Percentiles rank a stretch among this genome's conserved stretches.
These are phyloP conservation scores for Siniperca scherzeri DNA, from an alignment of 2,797 vertebrate genomes.

Conservation along the genomic window DNA sequence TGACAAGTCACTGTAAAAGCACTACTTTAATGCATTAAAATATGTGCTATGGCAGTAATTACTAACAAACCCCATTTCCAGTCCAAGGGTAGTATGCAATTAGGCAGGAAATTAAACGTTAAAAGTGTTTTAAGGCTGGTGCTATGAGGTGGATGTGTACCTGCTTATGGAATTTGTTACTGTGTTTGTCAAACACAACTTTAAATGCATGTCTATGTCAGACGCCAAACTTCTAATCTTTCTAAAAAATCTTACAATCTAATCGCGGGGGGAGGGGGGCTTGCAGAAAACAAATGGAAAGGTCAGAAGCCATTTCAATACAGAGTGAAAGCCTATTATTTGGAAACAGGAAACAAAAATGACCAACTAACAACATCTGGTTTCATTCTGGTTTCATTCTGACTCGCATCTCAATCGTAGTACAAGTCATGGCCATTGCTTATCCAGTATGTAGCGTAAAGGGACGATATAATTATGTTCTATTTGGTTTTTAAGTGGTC, in stretches of 20 bases:
- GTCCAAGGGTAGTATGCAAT: slow-evolving; percentile 1
- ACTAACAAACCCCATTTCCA: neutral
- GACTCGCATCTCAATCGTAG: neutral
- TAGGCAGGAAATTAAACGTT: slow-evolving; percentile 29
- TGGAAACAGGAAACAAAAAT: slow-evolving; percentile 26
- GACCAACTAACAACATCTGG: slow-evolving; percentile 19
- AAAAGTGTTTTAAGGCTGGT: slow-evolving; percentile 12
- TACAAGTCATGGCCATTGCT: neutral
- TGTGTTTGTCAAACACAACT: neutral
- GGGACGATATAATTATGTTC: slow-evolving; percentile 4
- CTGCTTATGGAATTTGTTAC: neutral
- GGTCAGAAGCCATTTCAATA: slow-evolving; percentile 54
- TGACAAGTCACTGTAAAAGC: slow-evolving; percentile 33
- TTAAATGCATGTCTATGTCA: neutral
- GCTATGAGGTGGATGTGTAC: neutral
- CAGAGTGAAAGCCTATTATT: slow-evolving; percentile 21
- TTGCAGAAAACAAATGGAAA: slow-evolving; percentile 43
- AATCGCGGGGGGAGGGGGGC: too few species aligned
- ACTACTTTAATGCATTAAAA: slow-evolving; percentile 23
- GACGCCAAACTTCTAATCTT: neutral
- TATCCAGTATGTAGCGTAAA: neutral
- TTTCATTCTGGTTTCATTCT: neutral
- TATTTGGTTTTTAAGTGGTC: slow-evolving; percentile 14
- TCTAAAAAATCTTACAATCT: neutral
- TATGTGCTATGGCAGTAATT: slow-evolving; percentile 9